Evolutionary conservation across 1,140 invertebrate species (phyloP).

Genomic region (Cotesia chilonis): DNA sequence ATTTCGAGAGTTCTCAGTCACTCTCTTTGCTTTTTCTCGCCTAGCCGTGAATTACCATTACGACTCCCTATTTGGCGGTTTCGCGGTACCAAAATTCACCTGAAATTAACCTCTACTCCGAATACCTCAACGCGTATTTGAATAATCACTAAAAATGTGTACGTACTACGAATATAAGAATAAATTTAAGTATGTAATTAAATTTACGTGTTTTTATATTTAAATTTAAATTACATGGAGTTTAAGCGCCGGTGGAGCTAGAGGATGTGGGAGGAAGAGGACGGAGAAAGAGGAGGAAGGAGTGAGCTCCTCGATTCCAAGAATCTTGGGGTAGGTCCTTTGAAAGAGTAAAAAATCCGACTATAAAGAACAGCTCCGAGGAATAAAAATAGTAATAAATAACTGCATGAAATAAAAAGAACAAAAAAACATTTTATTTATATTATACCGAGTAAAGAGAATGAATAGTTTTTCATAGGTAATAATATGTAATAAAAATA

Average conservation of each 20-base stretch:
- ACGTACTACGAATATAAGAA: too few relatives aligned
- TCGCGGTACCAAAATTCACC: too few relatives aligned
- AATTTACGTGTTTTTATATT: constrained; percentile 2
- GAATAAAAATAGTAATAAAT: constrained; percentile 39
- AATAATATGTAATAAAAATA: too few relatives aligned
- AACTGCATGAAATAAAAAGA: constrained; percentile 28
- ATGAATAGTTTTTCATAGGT: too few relatives aligned
- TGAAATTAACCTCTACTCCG: too few relatives aligned
- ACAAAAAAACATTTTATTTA: constrained; percentile 19
- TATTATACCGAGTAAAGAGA: background rate
- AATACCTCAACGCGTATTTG: background rate
- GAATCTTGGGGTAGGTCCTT: constrained; percentile 58
- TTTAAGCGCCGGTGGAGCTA: background rate
- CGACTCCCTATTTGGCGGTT: too few relatives aligned
- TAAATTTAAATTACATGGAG: background rate
- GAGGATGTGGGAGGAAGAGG: constrained; percentile 7
- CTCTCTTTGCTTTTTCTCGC: constrained; percentile 17
- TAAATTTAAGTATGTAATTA: background rate
- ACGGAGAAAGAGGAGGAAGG: constrained; percentile 14
- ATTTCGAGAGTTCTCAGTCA: constrained; percentile 41
- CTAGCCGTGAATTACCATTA: background rate
- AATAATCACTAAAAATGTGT: background rate
- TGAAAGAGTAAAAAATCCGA: constrained; percentile 50
- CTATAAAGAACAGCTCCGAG: constrained; percentile 46
- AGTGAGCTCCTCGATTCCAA: constrained; percentile 47